These are phyloP conservation scores for Hyles lineata DNA, from an alignment of 2,888 invertebrate genomes.

Conservation along the genomic window DNA sequence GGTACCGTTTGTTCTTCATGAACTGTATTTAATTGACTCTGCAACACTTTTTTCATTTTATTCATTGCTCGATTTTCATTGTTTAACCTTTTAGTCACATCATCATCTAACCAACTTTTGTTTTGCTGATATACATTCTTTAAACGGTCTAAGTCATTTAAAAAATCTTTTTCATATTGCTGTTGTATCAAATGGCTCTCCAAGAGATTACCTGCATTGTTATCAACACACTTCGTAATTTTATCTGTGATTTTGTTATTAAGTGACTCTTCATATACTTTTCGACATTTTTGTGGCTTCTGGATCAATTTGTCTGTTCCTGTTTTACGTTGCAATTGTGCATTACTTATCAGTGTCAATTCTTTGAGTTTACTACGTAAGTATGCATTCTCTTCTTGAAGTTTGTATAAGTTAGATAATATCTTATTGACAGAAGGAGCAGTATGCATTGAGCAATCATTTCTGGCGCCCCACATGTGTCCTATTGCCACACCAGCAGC, in stretches of 20 bases:
- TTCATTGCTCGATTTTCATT: conserved; percentile 53
- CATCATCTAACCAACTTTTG: conserved; percentile 73
- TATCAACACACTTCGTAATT: conserved; percentile 71
- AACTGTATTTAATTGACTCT: conserved; percentile 49
- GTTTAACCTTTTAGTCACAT: conserved; percentile 63
- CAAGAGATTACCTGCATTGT: conserved; percentile 46
- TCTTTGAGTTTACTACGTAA: conserved; percentile 74
- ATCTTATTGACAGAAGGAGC: conserved; percentile 77
- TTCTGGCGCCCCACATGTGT: conserved; percentile 80
- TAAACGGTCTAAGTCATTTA: conserved; percentile 66
- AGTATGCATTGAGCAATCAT: conserved; percentile 70
- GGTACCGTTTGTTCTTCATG: conserved; percentile 47
- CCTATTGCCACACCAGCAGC: conserved; percentile 81
- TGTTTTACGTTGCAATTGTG: conserved; percentile 57
- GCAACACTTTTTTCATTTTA: conserved; percentile 49
- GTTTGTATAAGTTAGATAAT: conserved; percentile 77
- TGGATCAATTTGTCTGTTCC: conserved; percentile 50
- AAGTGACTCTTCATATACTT: conserved; percentile 75
- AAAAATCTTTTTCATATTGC: conserved; percentile 66
- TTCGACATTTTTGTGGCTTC: conserved; percentile 72
- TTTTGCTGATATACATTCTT: conserved; percentile 71
- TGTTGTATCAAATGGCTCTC: conserved; percentile 52
- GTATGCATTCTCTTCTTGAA: conserved; percentile 80
- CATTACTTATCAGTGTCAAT: conserved; percentile 58
- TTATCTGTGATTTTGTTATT: conserved; percentile 61